Percentiles rank a stretch among this genome's conserved stretches.
These are phyloP conservation scores for Coryphaenoides rupestris DNA, from an alignment of 2,113 vertebrate genomes.

Conservation along the genomic window DNA sequence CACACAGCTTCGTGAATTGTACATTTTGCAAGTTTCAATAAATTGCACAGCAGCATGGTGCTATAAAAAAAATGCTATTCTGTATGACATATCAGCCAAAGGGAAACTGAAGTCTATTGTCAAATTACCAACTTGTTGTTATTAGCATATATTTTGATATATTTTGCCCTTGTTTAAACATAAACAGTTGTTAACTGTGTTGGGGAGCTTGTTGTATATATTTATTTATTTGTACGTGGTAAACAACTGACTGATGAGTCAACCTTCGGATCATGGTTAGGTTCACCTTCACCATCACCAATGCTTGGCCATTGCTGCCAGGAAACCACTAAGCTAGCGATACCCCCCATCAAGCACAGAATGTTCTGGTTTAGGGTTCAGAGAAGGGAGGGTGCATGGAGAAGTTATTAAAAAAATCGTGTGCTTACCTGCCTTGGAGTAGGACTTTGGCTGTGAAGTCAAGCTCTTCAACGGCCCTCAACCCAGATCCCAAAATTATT, in stretches of 20 bases:
- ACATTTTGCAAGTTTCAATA: no score
- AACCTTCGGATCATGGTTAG: constrained; percentile 59
- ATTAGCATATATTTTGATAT: no score
- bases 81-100: no score
- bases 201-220: no score
- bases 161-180: no score
- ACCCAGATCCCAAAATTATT: background rate
- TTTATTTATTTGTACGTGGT: constrained; percentile 3
- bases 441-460: background rate
- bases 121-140: no score
- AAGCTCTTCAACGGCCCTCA: no score
- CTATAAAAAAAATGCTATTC: no score
- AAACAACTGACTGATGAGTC: constrained; percentile 50
- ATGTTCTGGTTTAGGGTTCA: constrained; percentile 38
- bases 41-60: no score
- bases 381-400: background rate
- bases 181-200: no score
- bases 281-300: constrained; percentile 67
- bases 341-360: constrained; percentile 66
- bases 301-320: constrained; percentile 72
- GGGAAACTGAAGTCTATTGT: no score
- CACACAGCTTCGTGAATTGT: no score
- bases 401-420: background rate
- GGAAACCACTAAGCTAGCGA: constrained; percentile 72
- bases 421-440: constrained; percentile 64